phyloP scores from a whole-genome alignment of 1,140 invertebrate genomes.

The Diploscapter pachys region DNA sequence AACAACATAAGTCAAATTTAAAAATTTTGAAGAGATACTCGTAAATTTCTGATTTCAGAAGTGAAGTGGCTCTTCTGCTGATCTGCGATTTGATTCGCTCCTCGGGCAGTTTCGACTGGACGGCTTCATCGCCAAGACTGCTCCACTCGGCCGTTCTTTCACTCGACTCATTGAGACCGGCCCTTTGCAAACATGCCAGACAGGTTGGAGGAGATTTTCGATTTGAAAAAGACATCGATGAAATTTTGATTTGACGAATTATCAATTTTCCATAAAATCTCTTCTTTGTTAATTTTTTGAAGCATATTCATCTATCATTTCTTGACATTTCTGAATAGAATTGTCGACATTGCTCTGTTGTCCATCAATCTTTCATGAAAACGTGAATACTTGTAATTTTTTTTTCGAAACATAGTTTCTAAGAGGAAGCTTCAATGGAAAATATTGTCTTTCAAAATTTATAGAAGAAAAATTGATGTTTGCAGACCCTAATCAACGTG shows the following conservation, averaged over 20 bases:
- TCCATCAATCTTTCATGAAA: no score
- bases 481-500: slow-evolving; percentile 77
- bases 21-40: not conserved
- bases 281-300: not conserved
- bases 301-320: no score
- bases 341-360: no score
- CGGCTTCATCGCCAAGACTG: slow-evolving; percentile 88
- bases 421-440: no score
- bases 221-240: no score
- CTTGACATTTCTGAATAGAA: no score
- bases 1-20: not conserved
- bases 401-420: no score
- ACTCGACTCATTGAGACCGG: slow-evolving; percentile 73
- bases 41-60: slow-evolving; percentile 66
- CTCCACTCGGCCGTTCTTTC: slow-evolving; percentile 91
- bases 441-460: no score
- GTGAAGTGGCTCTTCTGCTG: slow-evolving; percentile 93
- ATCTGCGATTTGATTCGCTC: slow-evolving; percentile 83
- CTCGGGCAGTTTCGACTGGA: slow-evolving; percentile 90
- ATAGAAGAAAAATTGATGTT: no score
- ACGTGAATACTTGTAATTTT: no score
- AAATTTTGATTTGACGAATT: no score
- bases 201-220: not conserved
- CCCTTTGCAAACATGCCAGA: slow-evolving; percentile 91
- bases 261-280: not conserved